phyloP scores from a whole-genome alignment of 2,113 vertebrate species.

The Stomatorhinus ivindoensis region DNA sequence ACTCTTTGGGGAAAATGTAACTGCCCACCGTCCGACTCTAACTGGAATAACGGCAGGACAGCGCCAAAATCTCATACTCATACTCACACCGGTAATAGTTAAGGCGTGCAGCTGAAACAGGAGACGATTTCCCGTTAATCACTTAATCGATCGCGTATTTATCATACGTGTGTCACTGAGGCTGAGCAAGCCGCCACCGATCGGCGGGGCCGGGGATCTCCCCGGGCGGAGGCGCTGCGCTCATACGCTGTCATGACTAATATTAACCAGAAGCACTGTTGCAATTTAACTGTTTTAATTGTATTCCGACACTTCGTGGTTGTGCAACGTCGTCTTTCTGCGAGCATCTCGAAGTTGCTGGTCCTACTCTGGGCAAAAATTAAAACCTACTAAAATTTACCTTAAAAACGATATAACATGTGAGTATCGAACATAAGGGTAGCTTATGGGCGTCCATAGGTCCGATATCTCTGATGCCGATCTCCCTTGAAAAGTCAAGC shows the following conservation, averaged over 20 bases:
- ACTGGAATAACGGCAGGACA: too few relatives aligned
- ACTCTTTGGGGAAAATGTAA: too few relatives aligned
- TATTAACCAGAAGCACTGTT: background rate
- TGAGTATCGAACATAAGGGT: background rate
- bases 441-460: background rate
- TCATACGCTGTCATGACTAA: conserved; percentile 22
- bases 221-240: conserved; percentile 15
- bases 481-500: too few relatives aligned
- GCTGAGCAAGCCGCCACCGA: conserved; percentile 33
- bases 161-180: conserved; percentile 16
- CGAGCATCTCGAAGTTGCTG: background rate
- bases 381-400: background rate
- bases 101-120: background rate
- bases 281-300: background rate
- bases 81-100: background rate
- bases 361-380: background rate
- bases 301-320: background rate
- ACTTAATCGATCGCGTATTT: conserved; percentile 11
- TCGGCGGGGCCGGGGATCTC: background rate
- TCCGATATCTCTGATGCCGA: too few relatives aligned
- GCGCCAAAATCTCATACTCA: too few relatives aligned
- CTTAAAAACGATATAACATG: background rate
- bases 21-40: too few relatives aligned
- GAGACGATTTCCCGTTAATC: conserved; percentile 22
- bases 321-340: background rate